Evolutionary conservation across 2,113 vertebrate genomes (phyloP).

Genomic region (Pardalotus punctatus): DNA sequence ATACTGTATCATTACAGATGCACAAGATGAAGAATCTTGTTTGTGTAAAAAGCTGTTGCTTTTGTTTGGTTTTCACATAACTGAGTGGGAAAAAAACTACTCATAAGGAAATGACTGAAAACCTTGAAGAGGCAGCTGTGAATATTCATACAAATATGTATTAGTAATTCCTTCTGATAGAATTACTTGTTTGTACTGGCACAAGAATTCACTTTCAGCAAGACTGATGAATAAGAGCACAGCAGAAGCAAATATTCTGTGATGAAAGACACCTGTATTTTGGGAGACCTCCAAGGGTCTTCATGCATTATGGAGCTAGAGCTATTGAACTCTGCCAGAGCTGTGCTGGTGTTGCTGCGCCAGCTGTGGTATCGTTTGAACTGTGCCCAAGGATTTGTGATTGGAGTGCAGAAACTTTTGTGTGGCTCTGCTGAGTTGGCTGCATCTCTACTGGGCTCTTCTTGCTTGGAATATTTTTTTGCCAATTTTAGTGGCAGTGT

Average conservation of each 20-base stretch:
- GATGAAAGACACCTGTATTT: neutral
- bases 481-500: neutral
- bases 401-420: neutral
- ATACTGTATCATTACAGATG: neutral
- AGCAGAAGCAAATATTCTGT: neutral
- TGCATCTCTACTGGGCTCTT: neutral
- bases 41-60: neutral
- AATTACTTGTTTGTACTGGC: neutral
- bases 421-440: neutral
- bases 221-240: neutral
- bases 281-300: neutral
- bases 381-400: neutral
- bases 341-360: neutral
- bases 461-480: neutral
- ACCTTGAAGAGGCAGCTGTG: neutral
- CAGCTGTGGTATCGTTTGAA: neutral
- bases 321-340: neutral
- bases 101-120: neutral
- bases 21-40: neutral
- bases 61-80: neutral
- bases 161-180: neutral
- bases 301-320: neutral
- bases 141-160: neutral
- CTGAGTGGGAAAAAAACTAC: neutral
- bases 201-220: neutral